phyloP scores from a whole-genome alignment of 1,140 invertebrate species.

The Heliothis virescens region DNA sequence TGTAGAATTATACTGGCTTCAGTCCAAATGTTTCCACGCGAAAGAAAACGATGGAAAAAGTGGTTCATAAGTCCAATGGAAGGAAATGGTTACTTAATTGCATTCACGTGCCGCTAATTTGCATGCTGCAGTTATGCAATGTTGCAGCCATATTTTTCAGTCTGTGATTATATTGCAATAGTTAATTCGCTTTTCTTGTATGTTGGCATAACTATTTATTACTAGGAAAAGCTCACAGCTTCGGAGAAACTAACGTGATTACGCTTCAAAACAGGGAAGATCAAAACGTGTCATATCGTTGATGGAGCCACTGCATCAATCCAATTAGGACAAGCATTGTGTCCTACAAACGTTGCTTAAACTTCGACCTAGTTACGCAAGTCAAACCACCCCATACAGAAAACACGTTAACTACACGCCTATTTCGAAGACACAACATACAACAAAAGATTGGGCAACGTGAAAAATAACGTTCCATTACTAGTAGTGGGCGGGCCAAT shows the following conservation, averaged over 20 bases:
- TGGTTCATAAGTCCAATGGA: background rate
- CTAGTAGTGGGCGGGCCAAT: background rate
- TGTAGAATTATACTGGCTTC: slow-evolving; percentile 7
- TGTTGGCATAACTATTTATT: background rate
- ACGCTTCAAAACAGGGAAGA: background rate
- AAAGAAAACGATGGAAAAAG: background rate
- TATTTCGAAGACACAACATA: background rate
- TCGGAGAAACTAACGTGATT: too few relatives aligned
- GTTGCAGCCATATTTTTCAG: background rate
- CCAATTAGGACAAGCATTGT: slow-evolving; percentile 12
- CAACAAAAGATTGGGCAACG: slow-evolving; percentile 25
- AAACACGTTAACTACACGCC: background rate
- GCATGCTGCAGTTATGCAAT: slow-evolving; percentile 2
- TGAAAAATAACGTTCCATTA: slow-evolving; percentile 32
- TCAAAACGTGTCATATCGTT: slow-evolving; percentile 20
- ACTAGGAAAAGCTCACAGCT: too few relatives aligned
- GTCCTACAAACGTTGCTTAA: background rate
- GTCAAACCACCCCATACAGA: slow-evolving; percentile 8
- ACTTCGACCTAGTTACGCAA: slow-evolving; percentile 2
- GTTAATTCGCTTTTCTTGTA: background rate
- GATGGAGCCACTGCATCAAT: background rate
- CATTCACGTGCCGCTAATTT: slow-evolving; percentile 17
- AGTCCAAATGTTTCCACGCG: slow-evolving; percentile 33
- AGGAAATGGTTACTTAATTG: slow-evolving; percentile 32
- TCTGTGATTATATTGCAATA: background rate